Base-by-base conservation (phyloP, 2,797 vertebrate genomes). In the Clarias laeviceps region DNA sequence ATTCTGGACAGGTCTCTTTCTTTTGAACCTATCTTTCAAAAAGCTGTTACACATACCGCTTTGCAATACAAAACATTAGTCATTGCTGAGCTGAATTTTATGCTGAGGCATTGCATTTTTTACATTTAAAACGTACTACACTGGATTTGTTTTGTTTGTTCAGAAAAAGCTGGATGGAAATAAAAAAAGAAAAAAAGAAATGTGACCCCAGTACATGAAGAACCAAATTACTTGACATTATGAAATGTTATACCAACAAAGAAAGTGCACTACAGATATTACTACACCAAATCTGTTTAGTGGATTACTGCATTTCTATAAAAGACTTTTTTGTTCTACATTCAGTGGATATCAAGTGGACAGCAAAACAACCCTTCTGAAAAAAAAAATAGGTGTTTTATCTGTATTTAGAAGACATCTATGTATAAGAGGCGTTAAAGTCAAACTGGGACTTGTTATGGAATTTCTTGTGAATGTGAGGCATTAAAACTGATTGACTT, bases 1-100 rank as follows among this genome's bases (percentile, higher is more conserved):
- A 70, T 59, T 84, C 45, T 50, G 57, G 65, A 86, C 27, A 82
- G 22, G 57, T 70, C 80, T 29, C 37, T 34, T 18, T 34, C 76
- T 80, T 79, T 70, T 64, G 24, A 62, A 87, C n/a, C 32, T 1
- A 80, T 62, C 69, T n/a, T 65, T 74, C 22, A 54, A 76, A 54
- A 79, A 57, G 34, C 45, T 29, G 79, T 6, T 56, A 57, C 29
- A 65, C 45, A 68, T 22, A 2, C 61, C 57, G 17, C 3, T 68
- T 76, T 66, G 59, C 66, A 85, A 57, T 76, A 66, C 66, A 65
- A 57, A 59, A 65, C 27, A n/a, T 17, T 64, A 29, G 29, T 34
- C 56, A 61, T 78, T 22, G 27, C 29, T 14, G 29, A 77, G 29
- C 29, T 34, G 29, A 59, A 78, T 37, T 37, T 24, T 61, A 61